A percentile compares a stretch with the other conserved stretches of the same genome.
Evolutionary conservation across 2,113 vertebrate genomes (phyloP).

Genomic region (Brachyhypopomus gauderio): DNA sequence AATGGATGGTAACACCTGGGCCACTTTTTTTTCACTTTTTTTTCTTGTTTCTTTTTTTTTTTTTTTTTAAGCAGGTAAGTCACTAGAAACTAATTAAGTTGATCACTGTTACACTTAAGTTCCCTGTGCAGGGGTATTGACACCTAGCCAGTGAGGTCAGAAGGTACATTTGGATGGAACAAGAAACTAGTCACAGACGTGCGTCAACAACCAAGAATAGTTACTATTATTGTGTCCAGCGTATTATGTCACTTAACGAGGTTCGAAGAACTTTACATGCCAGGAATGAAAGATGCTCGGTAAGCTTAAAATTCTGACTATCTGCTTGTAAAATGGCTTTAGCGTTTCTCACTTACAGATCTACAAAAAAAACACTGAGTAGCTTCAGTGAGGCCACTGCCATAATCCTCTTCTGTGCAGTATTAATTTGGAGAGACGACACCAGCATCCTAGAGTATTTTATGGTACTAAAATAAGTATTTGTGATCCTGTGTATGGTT

Average conservation of each 20-base stretch:
- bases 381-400: background rate
- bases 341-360: background rate
- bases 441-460: background rate
- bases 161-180: conserved; percentile 6
- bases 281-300: background rate
- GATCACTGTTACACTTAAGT: conserved; percentile 38
- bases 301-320: background rate
- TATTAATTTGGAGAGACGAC: background rate
- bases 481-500: background rate
- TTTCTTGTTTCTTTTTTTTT: conserved; percentile 35
- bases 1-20: conserved; percentile 53
- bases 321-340: background rate
- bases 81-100: conserved; percentile 32
- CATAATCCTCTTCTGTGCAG: background rate
- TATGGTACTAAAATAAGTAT: background rate
- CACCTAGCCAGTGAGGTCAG: conserved; percentile 11
- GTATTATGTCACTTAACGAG: conserved; percentile 21
- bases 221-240: conserved; percentile 6
- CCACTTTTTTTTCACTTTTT: conserved; percentile 46
- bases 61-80: conserved; percentile 23
- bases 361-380: background rate
- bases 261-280: background rate
- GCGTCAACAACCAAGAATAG: conserved; percentile 36
- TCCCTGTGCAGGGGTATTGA: background rate
- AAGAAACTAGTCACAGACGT: conserved; percentile 14